Evolutionary conservation across 2,113 vertebrate species (phyloP).

Genomic region (Thalassarche chlororhynchos): DNA sequence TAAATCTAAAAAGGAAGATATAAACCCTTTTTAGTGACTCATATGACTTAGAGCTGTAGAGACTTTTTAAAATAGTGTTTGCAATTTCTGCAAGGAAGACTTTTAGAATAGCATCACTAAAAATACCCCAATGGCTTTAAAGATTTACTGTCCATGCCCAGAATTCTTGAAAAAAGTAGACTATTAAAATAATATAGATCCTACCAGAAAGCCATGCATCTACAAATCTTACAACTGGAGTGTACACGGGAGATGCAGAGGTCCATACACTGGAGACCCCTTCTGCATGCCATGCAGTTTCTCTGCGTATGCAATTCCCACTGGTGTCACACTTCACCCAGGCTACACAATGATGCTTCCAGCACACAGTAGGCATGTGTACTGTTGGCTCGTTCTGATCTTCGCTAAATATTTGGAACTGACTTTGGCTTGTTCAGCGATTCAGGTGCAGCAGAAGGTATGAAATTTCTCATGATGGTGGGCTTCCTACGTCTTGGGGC

Average conservation of each 20-base stretch:
- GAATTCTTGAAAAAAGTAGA: neutral
- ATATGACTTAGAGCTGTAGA: slow-evolving; percentile 28
- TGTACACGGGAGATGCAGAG: neutral
- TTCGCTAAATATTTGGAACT: neutral
- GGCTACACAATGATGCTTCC: neutral
- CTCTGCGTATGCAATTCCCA: neutral
- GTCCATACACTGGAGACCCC: neutral
- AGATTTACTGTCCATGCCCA: neutral
- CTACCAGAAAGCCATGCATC: neutral
- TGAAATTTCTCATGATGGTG: neutral
- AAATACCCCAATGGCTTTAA: slow-evolving; percentile 7
- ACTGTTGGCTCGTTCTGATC: neutral
- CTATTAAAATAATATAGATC: neutral
- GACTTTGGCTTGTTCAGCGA: neutral
- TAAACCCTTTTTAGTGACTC: slow-evolving; percentile 15
- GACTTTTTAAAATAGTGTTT: slow-evolving; percentile 46
- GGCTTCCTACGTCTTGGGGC: neutral
- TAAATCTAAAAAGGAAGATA: neutral
- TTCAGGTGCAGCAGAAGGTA: neutral
- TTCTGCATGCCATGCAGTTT: neutral
- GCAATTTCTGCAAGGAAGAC: slow-evolving; percentile 19
- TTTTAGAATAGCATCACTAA: slow-evolving; percentile 30
- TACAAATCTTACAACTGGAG: neutral
- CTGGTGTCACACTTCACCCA: neutral
- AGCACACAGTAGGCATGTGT: neutral